Base-by-base conservation (phyloP, 2,888 invertebrate species). In the Koerneria pararmatus region DNA sequence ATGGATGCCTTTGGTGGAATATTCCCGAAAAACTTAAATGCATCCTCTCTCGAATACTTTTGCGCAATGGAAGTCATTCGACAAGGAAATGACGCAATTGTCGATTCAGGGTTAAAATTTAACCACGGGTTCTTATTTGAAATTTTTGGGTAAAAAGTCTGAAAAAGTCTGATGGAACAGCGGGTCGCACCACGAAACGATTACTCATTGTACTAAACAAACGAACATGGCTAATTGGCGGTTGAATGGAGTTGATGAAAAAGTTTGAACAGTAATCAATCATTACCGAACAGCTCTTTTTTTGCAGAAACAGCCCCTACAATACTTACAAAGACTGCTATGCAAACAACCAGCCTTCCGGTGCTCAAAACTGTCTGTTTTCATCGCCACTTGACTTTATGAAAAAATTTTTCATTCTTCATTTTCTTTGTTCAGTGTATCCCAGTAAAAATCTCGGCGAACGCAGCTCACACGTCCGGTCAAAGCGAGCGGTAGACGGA, bases 271-370 rank as follows among this genome's bases (percentile, higher is more conserved):
- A 31, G 22, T 31, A 32, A n/a, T 35, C 29, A 54, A 29, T 59
- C 15, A 3, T 1, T 22, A 29, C 3, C 6, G n/a, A 19, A 3
- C 6, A 27, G 0, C 24, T 59, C 29, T 19, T 6, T 2, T 46
- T 4, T 58, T 68, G 53, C 59, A 72, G 70, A 46, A 77, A 75
- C 63, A 64, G 74, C 61, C 74, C 77, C 27, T 78, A 78, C 73
- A 77, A 77, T 69, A 75, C 74, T 31, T 76, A 74, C 49, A 74
- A 76, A 64, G 79, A 79, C 56, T 79, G 79, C 60, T 79, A 79
- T 66, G 70, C 77, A 56, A 74, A 76, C 64, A 64, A 64, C 24
- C 64, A 62, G 35, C 24, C 3, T 37, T 46, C 46, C 37, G 46
- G 62, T 62, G 11, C 11, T 41, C n/a, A 15, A 41, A 41, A 11